phyloP scores from a whole-genome alignment of 1,140 invertebrate species.

The Orius insidiosus region DNA sequence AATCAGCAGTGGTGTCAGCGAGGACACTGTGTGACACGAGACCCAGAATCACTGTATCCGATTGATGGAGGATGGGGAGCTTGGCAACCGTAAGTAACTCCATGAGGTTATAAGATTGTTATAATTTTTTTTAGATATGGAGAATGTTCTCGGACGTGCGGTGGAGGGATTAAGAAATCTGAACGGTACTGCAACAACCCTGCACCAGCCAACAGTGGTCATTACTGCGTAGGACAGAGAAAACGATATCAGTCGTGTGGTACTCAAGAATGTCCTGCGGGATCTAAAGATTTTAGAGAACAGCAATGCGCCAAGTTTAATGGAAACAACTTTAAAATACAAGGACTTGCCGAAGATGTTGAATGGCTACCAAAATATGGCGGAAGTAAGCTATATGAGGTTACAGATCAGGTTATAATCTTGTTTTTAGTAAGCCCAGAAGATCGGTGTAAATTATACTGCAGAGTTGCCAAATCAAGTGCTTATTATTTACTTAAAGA shows the following conservation, averaged over 20 bases:
- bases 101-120: neutral
- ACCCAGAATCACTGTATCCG: conserved; percentile 30
- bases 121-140: conserved; percentile 32
- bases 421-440: conserved; percentile 27
- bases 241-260: conserved; percentile 56
- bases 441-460: conserved; percentile 76
- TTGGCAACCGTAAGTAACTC: conserved; percentile 43
- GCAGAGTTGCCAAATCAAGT: conserved; percentile 46
- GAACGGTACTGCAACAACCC: conserved; percentile 63
- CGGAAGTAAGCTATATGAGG: conserved; percentile 24
- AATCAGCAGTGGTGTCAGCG: conserved; percentile 57
- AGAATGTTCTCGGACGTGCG: conserved; percentile 65
- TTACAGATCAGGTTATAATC: conserved; percentile 5
- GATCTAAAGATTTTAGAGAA: conserved; percentile 44
- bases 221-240: conserved; percentile 63
- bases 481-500: conserved; percentile 61
- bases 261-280: conserved; percentile 45
- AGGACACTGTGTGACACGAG: conserved; percentile 52
- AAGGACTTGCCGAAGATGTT: conserved; percentile 44
- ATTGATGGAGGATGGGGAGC: conserved; percentile 68
- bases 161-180: conserved; percentile 64
- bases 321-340: conserved; percentile 48
- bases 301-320: conserved; percentile 64
- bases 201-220: conserved; percentile 45
- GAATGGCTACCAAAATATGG: conserved; percentile 77